Percentiles rank a stretch among this genome's conserved stretches.
Conservation (phyloP, 2,113 vertebrate species). For the Microcebus murinus region DNA sequence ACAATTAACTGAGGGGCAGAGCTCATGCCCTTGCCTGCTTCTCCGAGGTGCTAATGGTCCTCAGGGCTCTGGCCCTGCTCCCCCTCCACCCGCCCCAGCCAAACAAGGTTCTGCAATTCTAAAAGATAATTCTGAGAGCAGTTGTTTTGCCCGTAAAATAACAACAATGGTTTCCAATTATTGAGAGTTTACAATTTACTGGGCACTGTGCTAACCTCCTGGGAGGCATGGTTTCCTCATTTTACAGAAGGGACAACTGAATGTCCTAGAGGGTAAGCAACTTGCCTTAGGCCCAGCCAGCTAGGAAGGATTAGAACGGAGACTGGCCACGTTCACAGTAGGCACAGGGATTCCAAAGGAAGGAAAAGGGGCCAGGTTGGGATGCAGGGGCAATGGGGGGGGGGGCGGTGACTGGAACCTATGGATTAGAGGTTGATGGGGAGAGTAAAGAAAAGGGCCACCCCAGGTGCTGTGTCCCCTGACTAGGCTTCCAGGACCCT, state of each 20-base stretch:
- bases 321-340: not conserved
- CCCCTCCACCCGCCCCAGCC: no score
- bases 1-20: slow-evolving; percentile 55
- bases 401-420: not conserved
- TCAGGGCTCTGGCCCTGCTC: not conserved
- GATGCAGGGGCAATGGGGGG: not conserved
- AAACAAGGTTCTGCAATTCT: not conserved
- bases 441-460: not conserved
- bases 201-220: not conserved
- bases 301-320: not conserved
- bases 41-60: not conserved
- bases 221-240: rapidly evolving
- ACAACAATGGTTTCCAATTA: not conserved
- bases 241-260: not conserved
- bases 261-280: not conserved
- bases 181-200: not conserved
- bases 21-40: slow-evolving; percentile 37
- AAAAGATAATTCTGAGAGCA: not conserved
- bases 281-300: not conserved
- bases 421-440: not conserved
- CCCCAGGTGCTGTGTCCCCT: not conserved
- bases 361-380: not conserved
- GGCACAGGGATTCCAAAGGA: not conserved
- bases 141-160: not conserved
- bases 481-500: not conserved